Evolutionary conservation across 1,140 invertebrate genomes (phyloP).

Genomic region (Heliconius hermathena): DNA sequence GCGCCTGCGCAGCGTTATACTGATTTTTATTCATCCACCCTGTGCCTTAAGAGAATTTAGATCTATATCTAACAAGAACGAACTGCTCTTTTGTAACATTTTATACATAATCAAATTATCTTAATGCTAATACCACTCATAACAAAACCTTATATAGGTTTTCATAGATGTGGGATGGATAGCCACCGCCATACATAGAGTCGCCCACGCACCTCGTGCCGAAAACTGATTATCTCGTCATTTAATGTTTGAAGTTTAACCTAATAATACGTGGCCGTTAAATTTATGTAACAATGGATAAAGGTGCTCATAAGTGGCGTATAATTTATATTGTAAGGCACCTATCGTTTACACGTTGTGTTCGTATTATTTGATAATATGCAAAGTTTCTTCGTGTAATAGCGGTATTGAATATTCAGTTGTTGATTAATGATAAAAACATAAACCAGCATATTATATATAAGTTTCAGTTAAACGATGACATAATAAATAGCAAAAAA

Average conservation of each 20-base stretch:
- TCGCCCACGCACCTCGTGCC: slow-evolving; percentile 35
- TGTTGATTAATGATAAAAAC: not conserved
- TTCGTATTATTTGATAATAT: slow-evolving; percentile 7
- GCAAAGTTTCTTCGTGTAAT: not conserved
- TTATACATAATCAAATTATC: slow-evolving; percentile 38
- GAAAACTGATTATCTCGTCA: slow-evolving; percentile 28
- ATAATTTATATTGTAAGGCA: slow-evolving; percentile 11
- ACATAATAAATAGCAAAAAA: not conserved
- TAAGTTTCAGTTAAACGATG: not conserved
- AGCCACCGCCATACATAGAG: slow-evolving; percentile 37
- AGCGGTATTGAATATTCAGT: not conserved
- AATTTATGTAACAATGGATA: not conserved
- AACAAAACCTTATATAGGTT: slow-evolving; percentile 36
- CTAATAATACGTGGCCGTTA: slow-evolving; percentile 20
- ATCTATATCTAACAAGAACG: slow-evolving; percentile 37
- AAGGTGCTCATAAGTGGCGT: slow-evolving; percentile 1
- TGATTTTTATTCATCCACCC: slow-evolving; percentile 26
- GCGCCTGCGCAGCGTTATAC: not conserved
- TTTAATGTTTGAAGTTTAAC: slow-evolving; percentile 28
- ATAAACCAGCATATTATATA: not conserved
- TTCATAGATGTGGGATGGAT: slow-evolving; percentile 33
- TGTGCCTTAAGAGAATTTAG: slow-evolving; percentile 24
- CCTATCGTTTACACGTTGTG: not conserved
- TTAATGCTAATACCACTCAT: slow-evolving; percentile 36
- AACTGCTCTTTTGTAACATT: slow-evolving; percentile 31